phyloP scores from a whole-genome alignment of 2,888 invertebrate species.

The Agrotis segetum region DNA sequence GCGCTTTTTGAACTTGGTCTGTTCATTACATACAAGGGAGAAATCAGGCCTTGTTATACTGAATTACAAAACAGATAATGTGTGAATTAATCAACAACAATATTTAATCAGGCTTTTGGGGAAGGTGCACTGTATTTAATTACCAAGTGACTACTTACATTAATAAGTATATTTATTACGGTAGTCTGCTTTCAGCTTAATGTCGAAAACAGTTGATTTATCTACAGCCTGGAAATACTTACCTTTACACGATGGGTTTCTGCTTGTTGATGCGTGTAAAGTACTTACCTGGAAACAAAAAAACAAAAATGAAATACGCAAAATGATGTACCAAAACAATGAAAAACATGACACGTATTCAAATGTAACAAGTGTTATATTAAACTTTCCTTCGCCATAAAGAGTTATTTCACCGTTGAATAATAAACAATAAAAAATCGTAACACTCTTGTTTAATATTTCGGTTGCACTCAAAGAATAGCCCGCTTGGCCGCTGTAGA shows the following conservation, averaged over 20 bases:
- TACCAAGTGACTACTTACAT: conserved; percentile 28
- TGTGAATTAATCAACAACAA: conserved; percentile 16
- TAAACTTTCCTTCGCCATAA: neutral
- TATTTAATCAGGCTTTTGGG: conserved; percentile 34
- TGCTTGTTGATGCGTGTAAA: conserved; percentile 8
- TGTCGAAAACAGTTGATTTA: conserved; percentile 9
- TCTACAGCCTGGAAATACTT: conserved; percentile 29
- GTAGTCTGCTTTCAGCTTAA: conserved; percentile 10
- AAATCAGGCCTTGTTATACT: conserved; percentile 5
- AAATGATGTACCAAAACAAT: conserved; percentile 2
- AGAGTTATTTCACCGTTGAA: conserved; percentile 20
- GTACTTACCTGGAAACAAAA: conserved; percentile 71
- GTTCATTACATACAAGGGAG: neutral
- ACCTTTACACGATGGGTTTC: conserved; percentile 23
- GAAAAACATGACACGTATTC: neutral
- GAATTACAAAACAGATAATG: conserved; percentile 16
- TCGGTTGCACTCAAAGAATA: conserved; percentile 78
- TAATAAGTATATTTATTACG: conserved; percentile 21
- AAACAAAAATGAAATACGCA: conserved; percentile 18
- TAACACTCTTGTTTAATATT: conserved; percentile 73
- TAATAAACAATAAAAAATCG: conserved; percentile 35
- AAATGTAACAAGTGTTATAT: conserved; percentile 2
- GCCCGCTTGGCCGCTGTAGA: conserved; percentile 81
- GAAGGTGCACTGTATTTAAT: conserved; percentile 23
- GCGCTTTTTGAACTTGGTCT: neutral